These are phyloP conservation scores for Tautogolabrus adspersus DNA, from an alignment of 2,113 vertebrate species.

Conservation along the genomic window DNA sequence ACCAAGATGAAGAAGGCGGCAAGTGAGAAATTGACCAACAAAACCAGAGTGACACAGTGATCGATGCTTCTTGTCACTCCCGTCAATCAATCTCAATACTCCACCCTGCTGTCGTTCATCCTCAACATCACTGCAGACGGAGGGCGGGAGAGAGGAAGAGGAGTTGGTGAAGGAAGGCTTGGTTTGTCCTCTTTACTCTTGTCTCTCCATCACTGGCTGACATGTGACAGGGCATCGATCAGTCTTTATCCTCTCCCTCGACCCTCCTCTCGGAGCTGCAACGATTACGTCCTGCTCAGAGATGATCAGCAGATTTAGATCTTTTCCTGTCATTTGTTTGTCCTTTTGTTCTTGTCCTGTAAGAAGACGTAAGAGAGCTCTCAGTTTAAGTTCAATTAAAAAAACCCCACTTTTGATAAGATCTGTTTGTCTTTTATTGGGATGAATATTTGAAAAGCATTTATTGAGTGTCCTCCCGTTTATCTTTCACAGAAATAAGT, in stretches of 20 bases:
- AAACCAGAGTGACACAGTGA: slow-evolving; percentile 87
- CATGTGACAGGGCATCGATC: slow-evolving; percentile 11
- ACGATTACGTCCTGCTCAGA: slow-evolving; percentile 29
- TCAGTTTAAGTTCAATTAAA: slow-evolving; percentile 71
- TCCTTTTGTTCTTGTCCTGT: slow-evolving; percentile 61
- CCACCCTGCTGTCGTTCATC: slow-evolving; percentile 8
- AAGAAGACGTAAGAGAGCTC: slow-evolving; percentile 51
- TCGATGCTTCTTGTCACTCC: slow-evolving; percentile 37
- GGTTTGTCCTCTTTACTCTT: slow-evolving; percentile 15
- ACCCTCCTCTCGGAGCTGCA: slow-evolving; percentile 14
- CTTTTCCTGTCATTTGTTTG: slow-evolving; percentile 33
- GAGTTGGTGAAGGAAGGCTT: slow-evolving; percentile 21
- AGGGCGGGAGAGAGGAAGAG: slow-evolving; percentile 19
- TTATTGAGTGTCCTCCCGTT: background rate
- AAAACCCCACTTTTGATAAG: slow-evolving; percentile 82
- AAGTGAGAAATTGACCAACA: slow-evolving; percentile 88
- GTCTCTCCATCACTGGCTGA: slow-evolving; percentile 28
- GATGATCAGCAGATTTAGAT: slow-evolving; percentile 34
- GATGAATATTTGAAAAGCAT: background rate
- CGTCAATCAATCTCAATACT: slow-evolving; percentile 45
- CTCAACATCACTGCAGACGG: slow-evolving; percentile 37
- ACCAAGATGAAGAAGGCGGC: slow-evolving; percentile 84
- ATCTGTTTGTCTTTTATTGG: slow-evolving; percentile 38
- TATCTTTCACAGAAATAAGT: background rate
- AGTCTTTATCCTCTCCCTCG: slow-evolving; percentile 3